Base-by-base conservation (phyloP, 2,888 invertebrate species). In the Thymelicus lineola region DNA sequence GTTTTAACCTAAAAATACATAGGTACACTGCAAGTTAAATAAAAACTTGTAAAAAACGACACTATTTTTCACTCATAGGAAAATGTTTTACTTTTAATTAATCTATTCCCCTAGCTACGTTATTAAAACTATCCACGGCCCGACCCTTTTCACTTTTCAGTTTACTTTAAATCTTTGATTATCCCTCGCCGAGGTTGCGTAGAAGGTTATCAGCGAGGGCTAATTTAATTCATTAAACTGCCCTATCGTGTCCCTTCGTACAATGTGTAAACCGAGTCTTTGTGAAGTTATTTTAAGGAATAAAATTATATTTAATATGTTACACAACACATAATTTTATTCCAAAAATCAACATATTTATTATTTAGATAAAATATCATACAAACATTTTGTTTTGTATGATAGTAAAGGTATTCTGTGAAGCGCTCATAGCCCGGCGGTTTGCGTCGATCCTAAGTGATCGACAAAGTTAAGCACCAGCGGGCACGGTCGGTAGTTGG, bases 161-260 rank as follows among this genome's bases (percentile, higher is more conserved):
- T 74, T 46, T 71, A 66, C 71, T 71, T 71, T 79, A 79, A 76
- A 75, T 80, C 78, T 74, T 67, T 74, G 82, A 73, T 74, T 70
- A 76, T 78, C 79, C 76, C 77, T 76, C 73, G 75, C 81, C 81
- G 85, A 89, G 86, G 88, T 88, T 88, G 86, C 79, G 85, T 78
- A 78, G 81, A 86, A 89, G 89, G 91, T 90, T 90, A 91, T 91
- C 90, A 89, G 85, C 81, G 78, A 85, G 82, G 84, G 86, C 88
- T 91, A 91, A 92, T 91, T 91, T 91, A 92, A 91, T 92, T 92
- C 89, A 92, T 92, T 91, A 89, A 83, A 83, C 84, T 77, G 85
- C 84, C 86, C 86, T 84, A 84, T 84, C 83, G 81, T 83, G 87
- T 89, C 91, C 92, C 89, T 90, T 85, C 77, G 80, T 82, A 85